Evolutionary conservation across 2,113 vertebrate species (phyloP), one percentile per base, ranked within the genome.

Genomic region (Cryptotis parvus): DNA sequence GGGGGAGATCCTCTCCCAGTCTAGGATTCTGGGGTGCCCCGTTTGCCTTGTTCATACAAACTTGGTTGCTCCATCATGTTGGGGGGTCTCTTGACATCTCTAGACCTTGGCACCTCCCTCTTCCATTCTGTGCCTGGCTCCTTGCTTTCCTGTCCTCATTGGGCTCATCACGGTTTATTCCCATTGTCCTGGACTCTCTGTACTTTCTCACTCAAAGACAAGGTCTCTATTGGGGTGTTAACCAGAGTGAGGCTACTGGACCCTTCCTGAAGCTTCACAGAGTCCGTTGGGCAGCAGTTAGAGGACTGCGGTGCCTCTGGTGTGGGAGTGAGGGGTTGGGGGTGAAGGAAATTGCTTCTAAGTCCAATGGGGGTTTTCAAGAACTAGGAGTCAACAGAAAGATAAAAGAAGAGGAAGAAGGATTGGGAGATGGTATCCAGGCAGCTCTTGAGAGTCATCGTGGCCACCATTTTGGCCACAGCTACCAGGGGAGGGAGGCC

Each of bases 191-290:
- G 20, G 58, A 58, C 24, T 39, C 1, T 24, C 0, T 4, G 37
- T 12, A 61, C 76, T n/a, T 43, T 78, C 86, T 77, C 68, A 83
- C 39, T 83, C 77, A 52, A 12, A 33, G 78, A 80, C 29, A 22
- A 41, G 15, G 10, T 16, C 10, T 78, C 58, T 41, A n/a, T 14
- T 45, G 14, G 58, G 77, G 68, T 33, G 22, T 85, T 2, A 33
- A 39, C 22, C 35, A 45, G 41, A 27, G 61, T 6, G 49, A 20
- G 16, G 37, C 63, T 18, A 43, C 0, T 52, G 14, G 16, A 7
- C 12, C 3, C 6, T 74, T 24, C 37, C 41, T 31, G 55, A 31
- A 31, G 27, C 22, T 11, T 63, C 55, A 37, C 6, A 10, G 82
- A 20, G 18, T 61, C 69, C 66, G 27, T 15, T 1, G n/a, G 68